phyloP scores from a whole-genome alignment of 1,140 invertebrate species.

The Amyelois transitella region DNA sequence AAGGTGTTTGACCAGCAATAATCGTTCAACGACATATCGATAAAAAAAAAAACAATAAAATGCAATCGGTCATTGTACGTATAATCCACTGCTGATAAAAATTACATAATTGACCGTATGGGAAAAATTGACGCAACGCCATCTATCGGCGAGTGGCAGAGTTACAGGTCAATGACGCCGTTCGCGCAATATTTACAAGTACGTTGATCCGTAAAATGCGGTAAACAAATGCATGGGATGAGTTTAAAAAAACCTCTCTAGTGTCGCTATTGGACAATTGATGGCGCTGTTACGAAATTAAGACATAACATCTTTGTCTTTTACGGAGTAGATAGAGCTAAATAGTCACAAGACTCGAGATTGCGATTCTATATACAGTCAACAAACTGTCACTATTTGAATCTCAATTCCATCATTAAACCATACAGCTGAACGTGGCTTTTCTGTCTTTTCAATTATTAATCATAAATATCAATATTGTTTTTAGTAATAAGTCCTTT shows the following conservation, averaged over 20 bases:
- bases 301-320: too few relatives aligned
- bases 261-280: neutral
- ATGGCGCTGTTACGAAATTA: neutral
- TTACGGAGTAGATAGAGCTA: too few relatives aligned
- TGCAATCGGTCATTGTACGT: slow-evolving; percentile 8
- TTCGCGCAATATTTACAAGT: neutral
- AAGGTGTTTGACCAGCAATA: neutral
- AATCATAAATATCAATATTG: too few relatives aligned
- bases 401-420: too few relatives aligned
- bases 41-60: slow-evolving; percentile 8
- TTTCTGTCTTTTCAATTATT: too few relatives aligned
- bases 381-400: too few relatives aligned
- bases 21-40: slow-evolving; percentile 1
- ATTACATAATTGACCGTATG: slow-evolving; percentile 2
- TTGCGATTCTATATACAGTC: too few relatives aligned
- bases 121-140: neutral
- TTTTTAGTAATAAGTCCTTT: too few relatives aligned
- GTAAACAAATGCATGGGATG: neutral
- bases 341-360: too few relatives aligned
- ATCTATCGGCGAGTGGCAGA: neutral
- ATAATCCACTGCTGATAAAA: slow-evolving; percentile 4
- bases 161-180: neutral
- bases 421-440: too few relatives aligned
- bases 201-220: neutral
- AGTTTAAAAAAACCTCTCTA: neutral